Conservation (phyloP, 1,140 invertebrate genomes). For the Doryteuthis pealeii region DNA sequence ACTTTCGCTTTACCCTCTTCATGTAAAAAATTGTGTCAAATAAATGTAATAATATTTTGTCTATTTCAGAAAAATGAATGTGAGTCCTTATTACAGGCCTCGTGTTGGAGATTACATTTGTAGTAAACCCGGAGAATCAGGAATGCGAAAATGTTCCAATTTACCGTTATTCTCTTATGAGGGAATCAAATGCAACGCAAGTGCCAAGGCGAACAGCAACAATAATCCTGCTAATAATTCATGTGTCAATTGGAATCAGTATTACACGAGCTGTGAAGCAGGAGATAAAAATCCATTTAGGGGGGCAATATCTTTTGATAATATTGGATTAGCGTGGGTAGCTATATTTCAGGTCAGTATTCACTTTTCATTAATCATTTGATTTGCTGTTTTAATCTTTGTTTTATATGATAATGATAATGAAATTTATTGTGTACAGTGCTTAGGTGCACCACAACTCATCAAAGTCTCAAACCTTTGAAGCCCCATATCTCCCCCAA, state of each 20-base stretch:
- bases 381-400: background rate
- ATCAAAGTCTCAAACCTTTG: too few species aligned
- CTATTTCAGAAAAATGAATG: constrained; percentile 37
- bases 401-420: too few species aligned
- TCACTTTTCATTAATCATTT: background rate
- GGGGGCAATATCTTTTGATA: constrained; percentile 99
- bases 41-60: too few species aligned
- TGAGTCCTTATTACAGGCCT: constrained; percentile 35
- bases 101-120: constrained; percentile 95
- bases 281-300: constrained; percentile 96
- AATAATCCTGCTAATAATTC: constrained; percentile 55
- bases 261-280: constrained; percentile 92
- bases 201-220: constrained; percentile 43
- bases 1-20: too few species aligned
- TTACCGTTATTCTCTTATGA: constrained; percentile 79
- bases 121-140: constrained; percentile 86
- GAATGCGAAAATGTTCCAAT: constrained; percentile 89
- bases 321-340: constrained; percentile 99
- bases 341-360: constrained; percentile 96
- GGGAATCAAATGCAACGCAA: constrained; percentile 68
- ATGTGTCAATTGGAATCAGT: constrained; percentile 99
- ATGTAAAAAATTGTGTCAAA: too few species aligned
- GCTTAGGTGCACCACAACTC: too few species aligned
- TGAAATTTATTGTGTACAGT: too few species aligned
- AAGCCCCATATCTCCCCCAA: too few species aligned